Evolutionary conservation across 2,797 vertebrate species (phyloP).

Genomic region (Clarias fuscus): DNA sequence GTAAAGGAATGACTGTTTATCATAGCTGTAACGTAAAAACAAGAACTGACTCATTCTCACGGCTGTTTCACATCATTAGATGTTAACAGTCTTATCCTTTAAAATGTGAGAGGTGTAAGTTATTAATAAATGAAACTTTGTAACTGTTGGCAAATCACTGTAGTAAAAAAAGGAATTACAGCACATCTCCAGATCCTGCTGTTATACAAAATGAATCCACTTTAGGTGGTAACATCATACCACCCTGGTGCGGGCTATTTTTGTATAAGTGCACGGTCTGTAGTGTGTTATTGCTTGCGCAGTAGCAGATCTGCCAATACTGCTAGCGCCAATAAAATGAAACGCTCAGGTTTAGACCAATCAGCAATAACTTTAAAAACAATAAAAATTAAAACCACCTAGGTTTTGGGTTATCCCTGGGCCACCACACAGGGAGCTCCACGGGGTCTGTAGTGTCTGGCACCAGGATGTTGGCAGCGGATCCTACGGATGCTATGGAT

Average conservation of each 20-base stretch:
- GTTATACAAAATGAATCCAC: background rate
- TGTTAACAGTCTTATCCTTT: background rate
- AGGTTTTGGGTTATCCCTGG: too few species aligned
- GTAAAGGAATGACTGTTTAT: background rate
- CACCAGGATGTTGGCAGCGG: too few species aligned
- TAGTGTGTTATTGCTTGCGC: background rate
- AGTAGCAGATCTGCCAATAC: background rate
- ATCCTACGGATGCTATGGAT: too few species aligned
- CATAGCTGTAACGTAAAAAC: background rate
- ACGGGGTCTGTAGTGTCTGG: too few species aligned
- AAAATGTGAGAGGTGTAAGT: background rate
- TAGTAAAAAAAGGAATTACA: background rate
- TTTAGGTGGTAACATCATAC: too few species aligned
- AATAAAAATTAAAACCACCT: too few species aligned
- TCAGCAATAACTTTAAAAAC: too few species aligned
- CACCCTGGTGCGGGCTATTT: background rate
- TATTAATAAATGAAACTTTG: background rate
- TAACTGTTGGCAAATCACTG: background rate
- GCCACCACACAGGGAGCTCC: too few species aligned
- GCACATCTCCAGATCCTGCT: background rate
- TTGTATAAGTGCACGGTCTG: background rate
- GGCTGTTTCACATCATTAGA: background rate
- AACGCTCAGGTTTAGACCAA: background rate
- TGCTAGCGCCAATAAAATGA: background rate
- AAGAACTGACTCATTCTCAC: background rate